A percentile compares a stretch with the other conserved stretches of the same genome.
These are phyloP conservation scores for Cuniculus paca DNA, from an alignment of 2,797 vertebrate genomes.

Conservation along the genomic window DNA sequence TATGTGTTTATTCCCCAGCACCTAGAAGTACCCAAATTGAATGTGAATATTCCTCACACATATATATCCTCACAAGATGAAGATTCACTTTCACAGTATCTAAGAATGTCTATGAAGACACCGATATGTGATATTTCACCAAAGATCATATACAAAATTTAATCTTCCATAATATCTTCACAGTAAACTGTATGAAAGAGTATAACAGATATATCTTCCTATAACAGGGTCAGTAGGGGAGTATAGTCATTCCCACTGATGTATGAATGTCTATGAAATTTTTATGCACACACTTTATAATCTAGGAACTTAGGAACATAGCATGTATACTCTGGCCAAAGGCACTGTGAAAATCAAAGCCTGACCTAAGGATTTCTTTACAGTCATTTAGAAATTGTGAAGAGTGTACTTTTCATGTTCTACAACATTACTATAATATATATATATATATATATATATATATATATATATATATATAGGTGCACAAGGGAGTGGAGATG, in stretches of 20 bases:
- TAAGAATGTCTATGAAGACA: background rate
- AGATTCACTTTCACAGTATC: background rate
- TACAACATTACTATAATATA: constrained; percentile 20
- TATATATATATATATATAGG: background rate
- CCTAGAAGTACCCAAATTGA: background rate
- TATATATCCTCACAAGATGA: background rate
- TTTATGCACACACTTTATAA: constrained; percentile 43
- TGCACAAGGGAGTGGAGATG: background rate
- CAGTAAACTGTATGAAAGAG: background rate
- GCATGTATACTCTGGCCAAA: background rate
- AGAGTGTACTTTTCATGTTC: constrained; percentile 20
- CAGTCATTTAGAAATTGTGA: constrained; percentile 23
- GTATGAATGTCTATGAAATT: constrained; percentile 26
- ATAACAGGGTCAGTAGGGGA: background rate
- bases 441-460: background rate
- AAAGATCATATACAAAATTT: background rate
- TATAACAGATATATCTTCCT: constrained; percentile 12
- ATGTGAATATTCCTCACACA: background rate
- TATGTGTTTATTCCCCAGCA: background rate
- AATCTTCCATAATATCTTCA: background rate
- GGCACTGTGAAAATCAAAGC: constrained; percentile 33
- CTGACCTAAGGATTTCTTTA: constrained; percentile 30
- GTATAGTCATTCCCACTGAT: background rate
- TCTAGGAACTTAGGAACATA: constrained; percentile 37
- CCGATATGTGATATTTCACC: background rate